Percentiles rank a stretch among this genome's conserved stretches.
Conservation (phyloP, 2,113 vertebrate species). For the Antechinus flavipes region DNA sequence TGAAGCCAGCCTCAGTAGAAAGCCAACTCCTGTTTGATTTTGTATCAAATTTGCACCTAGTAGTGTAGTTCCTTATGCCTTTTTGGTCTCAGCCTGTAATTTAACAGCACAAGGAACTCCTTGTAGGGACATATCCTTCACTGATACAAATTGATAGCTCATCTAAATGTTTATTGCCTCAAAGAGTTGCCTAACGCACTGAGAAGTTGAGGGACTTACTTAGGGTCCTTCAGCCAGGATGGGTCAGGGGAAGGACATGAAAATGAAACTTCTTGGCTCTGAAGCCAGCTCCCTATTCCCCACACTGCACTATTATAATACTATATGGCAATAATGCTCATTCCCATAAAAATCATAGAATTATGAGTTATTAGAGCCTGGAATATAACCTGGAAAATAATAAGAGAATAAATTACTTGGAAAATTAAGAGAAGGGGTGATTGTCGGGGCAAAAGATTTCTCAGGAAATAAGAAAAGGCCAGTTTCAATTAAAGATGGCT, state of each 20-base stretch:
- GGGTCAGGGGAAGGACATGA: neutral
- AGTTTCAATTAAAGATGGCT: neutral
- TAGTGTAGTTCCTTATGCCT: neutral
- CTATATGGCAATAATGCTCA: neutral
- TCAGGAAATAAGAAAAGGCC: neutral
- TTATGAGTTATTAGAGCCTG: neutral
- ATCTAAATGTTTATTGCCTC: neutral
- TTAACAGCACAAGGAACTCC: neutral
- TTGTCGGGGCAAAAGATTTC: neutral
- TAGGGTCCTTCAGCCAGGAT: neutral
- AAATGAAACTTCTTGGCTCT: neutral
- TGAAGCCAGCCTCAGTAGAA: neutral
- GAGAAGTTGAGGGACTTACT: neutral
- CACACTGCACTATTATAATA: neutral
- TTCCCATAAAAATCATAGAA: neutral
- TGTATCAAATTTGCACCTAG: neutral
- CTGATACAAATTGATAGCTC: neutral
- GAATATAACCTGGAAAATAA: neutral
- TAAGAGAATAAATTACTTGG: neutral
- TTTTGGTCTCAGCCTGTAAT: neutral
- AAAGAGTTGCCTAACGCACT: neutral
- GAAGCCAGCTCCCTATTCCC: neutral
- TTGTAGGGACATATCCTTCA: neutral
- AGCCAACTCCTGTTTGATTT: neutral
- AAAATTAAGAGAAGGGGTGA: neutral